phyloP scores from a whole-genome alignment of 2,888 invertebrate genomes.

The Chloroclysta siterata region DNA sequence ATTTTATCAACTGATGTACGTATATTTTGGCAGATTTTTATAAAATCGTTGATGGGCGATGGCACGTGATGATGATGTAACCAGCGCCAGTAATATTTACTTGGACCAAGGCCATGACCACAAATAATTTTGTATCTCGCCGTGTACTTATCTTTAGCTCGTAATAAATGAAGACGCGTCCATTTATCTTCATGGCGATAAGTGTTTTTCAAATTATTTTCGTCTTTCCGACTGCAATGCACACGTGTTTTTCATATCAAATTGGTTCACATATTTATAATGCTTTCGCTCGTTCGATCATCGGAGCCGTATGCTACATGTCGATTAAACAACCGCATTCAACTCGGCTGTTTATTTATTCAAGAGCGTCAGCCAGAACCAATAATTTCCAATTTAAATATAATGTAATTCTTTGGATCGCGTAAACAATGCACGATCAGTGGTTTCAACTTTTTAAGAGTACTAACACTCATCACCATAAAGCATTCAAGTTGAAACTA shows the following conservation, averaged over 20 bases:
- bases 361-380: conserved; percentile 36
- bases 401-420: conserved; percentile 41
- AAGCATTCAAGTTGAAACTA: conserved; percentile 62
- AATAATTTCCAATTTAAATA: conserved; percentile 30
- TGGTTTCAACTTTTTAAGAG: conserved; percentile 62
- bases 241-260: conserved; percentile 19
- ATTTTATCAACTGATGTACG: conserved; percentile 1
- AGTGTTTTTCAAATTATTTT: conserved; percentile 15
- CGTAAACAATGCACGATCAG: conserved; percentile 40
- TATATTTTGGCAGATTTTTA: conserved; percentile 2
- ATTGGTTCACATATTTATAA: conserved; percentile 25
- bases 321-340: conserved; percentile 29
- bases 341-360: conserved; percentile 25
- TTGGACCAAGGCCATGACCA: conserved; percentile 34
- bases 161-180: conserved; percentile 19
- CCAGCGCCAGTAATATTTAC: conserved; percentile 29
- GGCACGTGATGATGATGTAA: conserved; percentile 30
- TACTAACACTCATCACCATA: conserved; percentile 28
- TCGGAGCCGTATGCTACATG: conserved; percentile 31
- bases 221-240: neutral
- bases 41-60: conserved; percentile 23
- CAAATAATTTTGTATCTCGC: conserved; percentile 28
- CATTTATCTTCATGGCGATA: conserved; percentile 18
- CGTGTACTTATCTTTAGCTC: conserved; percentile 19
- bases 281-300: conserved; percentile 32